These are phyloP conservation scores for Sebastes hubbsi DNA, from an alignment of 2,797 vertebrate genomes.

Conservation along the genomic window DNA sequence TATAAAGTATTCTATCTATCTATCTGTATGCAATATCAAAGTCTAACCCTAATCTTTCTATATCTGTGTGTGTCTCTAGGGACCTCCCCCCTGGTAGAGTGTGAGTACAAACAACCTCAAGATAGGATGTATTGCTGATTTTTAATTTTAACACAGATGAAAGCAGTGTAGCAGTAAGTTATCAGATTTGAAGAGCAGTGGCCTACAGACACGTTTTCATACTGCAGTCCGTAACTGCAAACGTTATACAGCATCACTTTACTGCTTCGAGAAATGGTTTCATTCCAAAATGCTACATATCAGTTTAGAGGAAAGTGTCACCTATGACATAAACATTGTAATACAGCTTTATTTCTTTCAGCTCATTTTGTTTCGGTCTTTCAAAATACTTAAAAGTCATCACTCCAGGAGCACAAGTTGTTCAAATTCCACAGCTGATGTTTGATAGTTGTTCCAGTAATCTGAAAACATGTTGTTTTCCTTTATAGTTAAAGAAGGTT, in stretches of 20 bases:
- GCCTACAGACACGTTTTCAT: background rate
- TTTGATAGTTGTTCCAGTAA: background rate
- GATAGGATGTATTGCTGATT: constrained; percentile 14
- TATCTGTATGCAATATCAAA: background rate
- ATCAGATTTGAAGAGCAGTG: background rate
- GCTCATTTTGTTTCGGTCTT: background rate
- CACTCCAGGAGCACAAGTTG: background rate
- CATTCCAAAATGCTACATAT: background rate
- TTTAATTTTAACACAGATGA: constrained; percentile 23
- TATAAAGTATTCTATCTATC: background rate
- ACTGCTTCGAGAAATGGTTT: background rate
- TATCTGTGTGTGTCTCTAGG: constrained; percentile 59
- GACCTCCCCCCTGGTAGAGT: constrained; percentile 85
- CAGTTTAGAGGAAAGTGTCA: background rate
- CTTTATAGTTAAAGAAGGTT: background rate
- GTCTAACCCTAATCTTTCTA: background rate
- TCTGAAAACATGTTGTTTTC: background rate
- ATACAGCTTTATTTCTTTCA: background rate
- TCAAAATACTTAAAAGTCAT: background rate
- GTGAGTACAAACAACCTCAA: constrained; percentile 74
- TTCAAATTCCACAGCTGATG: background rate
- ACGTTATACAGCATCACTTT: background rate
- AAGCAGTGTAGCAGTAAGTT: constrained; percentile 1
- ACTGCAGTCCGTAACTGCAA: background rate
- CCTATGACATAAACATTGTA: background rate